phyloP scores from a whole-genome alignment of 2,797 vertebrate species.

The Spinus olivaceus region DNA sequence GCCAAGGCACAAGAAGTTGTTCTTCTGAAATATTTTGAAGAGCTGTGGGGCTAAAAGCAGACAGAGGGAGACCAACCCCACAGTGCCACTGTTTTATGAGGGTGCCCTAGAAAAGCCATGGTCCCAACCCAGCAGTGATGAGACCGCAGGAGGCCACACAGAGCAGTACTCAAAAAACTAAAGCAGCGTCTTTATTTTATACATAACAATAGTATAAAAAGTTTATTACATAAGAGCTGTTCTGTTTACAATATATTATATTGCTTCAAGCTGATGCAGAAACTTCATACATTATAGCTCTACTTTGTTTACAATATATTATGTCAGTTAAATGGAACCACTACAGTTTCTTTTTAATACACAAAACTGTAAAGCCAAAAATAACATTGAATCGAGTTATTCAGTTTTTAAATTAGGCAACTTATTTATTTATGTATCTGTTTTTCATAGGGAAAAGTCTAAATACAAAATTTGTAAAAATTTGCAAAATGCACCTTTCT shows the following conservation, averaged over 20 bases:
- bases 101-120: not conserved
- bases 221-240: constrained; percentile 73
- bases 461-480: not conserved
- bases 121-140: rapidly evolving
- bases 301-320: constrained; percentile 78
- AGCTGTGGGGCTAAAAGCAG: not conserved
- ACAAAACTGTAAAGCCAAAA: constrained; percentile 39
- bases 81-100: not conserved
- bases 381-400: not conserved
- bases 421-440: not conserved
- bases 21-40: not conserved
- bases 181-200: constrained; percentile 77
- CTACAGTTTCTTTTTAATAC: constrained; percentile 57
- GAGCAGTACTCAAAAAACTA: constrained; percentile 57
- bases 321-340: constrained; percentile 70
- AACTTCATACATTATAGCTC: constrained; percentile 65
- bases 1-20: not conserved
- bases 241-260: constrained; percentile 81
- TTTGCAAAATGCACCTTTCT: not conserved
- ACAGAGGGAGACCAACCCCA: not conserved
- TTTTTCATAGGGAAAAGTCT: constrained; percentile 8
- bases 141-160: not conserved
- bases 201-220: constrained; percentile 74
- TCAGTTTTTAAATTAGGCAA: constrained; percentile 45
- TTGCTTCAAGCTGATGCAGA: constrained; percentile 73